Evolutionary conservation across 2,797 vertebrate genomes (phyloP).

Genomic region (Heteromormyrus szaboi): DNA sequence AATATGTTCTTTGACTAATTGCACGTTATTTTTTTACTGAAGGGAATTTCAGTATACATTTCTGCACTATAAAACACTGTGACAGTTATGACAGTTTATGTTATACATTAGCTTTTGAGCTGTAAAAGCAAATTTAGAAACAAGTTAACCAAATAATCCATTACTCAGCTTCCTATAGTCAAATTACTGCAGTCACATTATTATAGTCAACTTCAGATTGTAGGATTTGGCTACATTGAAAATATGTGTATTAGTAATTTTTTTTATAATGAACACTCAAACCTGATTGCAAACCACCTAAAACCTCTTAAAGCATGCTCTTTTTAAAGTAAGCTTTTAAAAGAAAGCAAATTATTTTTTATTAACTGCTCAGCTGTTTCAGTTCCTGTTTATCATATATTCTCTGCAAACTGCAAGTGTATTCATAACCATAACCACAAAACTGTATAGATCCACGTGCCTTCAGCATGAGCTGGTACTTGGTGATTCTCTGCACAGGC

Average conservation of each 20-base stretch:
- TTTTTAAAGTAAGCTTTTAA: neutral
- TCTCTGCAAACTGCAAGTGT: neutral
- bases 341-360: neutral
- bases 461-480: slow-evolving; percentile 87
- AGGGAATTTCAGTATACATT: neutral
- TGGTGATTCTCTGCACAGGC: slow-evolving; percentile 88
- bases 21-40: neutral
- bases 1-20: neutral
- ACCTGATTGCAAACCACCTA: neutral
- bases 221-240: neutral
- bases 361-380: neutral
- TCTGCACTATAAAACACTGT: neutral
- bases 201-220: neutral
- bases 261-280: neutral
- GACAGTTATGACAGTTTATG: neutral
- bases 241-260: neutral
- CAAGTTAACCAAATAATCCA: neutral
- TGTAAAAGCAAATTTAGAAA: neutral
- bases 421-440: neutral
- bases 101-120: neutral
- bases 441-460: slow-evolving; percentile 44
- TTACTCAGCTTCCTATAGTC: neutral
- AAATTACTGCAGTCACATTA: neutral
- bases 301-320: neutral
- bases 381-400: neutral